Percentiles rank a stretch among this genome's conserved stretches.
phyloP scores from a whole-genome alignment of 1,140 invertebrate genomes.

The Zaprionus gabonicus region DNA sequence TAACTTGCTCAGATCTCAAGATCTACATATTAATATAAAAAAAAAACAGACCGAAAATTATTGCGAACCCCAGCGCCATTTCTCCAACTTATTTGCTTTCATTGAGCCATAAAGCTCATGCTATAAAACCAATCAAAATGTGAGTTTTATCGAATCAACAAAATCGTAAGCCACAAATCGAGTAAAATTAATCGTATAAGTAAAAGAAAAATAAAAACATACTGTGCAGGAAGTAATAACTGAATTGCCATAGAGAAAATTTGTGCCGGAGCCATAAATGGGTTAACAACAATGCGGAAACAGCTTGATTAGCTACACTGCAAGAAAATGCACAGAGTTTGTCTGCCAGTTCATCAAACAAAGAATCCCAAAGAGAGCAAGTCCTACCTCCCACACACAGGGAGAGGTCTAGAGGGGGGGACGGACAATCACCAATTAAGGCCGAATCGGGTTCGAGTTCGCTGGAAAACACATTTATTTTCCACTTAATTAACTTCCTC shows the following conservation, averaged over 20 bases:
- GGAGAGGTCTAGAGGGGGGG: not conserved
- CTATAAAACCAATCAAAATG: not conserved
- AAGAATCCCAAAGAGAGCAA: conserved; percentile 7
- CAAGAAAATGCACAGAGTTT: not conserved
- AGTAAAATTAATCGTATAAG: conserved; percentile 13
- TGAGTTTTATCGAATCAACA: not conserved
- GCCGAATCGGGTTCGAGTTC: conserved; percentile 49
- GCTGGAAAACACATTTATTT: conserved; percentile 79
- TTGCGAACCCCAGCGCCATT: not conserved
- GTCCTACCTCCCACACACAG: conserved; percentile 32
- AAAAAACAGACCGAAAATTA: not conserved
- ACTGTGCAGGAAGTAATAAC: conserved; percentile 17
- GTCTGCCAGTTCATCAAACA: conserved; percentile 31
- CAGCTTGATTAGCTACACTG: conserved; percentile 28
- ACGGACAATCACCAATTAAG: conserved; percentile 61
- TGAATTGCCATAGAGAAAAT: conserved; percentile 16
- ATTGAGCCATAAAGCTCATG: not conserved
- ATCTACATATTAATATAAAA: not conserved
- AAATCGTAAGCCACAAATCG: conserved; percentile 2
- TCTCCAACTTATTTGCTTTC: not conserved
- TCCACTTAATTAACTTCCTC: conserved; percentile 83
- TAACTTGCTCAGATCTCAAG: not conserved
- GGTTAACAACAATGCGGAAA: conserved; percentile 25
- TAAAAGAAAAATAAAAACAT: not conserved
- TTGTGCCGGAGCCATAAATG: conserved; percentile 13